Percentiles rank a stretch among this genome's conserved stretches.
Evolutionary conservation across 2,888 invertebrate species (phyloP).

Genomic region (Pantelozetes paolii): DNA sequence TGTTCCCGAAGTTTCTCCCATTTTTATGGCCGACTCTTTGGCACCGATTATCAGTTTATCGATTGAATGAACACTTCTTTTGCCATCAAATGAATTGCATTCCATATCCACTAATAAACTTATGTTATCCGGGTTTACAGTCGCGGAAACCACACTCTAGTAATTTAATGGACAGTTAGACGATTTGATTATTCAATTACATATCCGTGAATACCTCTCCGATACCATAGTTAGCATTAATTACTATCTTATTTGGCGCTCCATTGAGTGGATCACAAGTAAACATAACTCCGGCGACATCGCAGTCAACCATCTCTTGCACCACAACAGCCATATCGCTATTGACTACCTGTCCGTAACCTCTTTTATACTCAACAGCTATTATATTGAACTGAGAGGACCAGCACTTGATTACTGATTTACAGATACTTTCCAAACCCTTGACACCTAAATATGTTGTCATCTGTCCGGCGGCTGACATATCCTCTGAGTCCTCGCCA

Average conservation of each 20-base stretch:
- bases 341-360: conserved; percentile 66
- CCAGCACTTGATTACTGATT: conserved; percentile 36
- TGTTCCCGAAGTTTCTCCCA: background rate
- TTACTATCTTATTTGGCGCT: conserved; percentile 63
- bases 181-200: too few relatives aligned
- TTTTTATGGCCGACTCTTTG: background rate
- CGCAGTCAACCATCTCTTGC: conserved; percentile 69
- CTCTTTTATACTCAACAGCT: conserved; percentile 72
- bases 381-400: conserved; percentile 70
- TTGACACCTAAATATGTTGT: conserved; percentile 28
- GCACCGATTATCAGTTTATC: conserved; percentile 11
- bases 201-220: conserved; percentile 59
- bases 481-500: conserved; percentile 21
- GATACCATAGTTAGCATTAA: conserved; percentile 75
- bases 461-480: conserved; percentile 39
- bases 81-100: conserved; percentile 7
- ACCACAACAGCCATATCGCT: conserved; percentile 73
- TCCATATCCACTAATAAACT: conserved; percentile 12
- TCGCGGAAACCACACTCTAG: conserved; percentile 64
- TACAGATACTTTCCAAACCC: background rate
- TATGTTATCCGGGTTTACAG: conserved; percentile 71
- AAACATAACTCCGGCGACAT: conserved; percentile 69
- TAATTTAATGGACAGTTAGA: too few relatives aligned
- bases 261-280: conserved; percentile 70
- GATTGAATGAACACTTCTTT: conserved; percentile 21